Evolutionary conservation across 2,888 invertebrate genomes (phyloP).

Genomic region (Pyrocoelia pectoralis): DNA sequence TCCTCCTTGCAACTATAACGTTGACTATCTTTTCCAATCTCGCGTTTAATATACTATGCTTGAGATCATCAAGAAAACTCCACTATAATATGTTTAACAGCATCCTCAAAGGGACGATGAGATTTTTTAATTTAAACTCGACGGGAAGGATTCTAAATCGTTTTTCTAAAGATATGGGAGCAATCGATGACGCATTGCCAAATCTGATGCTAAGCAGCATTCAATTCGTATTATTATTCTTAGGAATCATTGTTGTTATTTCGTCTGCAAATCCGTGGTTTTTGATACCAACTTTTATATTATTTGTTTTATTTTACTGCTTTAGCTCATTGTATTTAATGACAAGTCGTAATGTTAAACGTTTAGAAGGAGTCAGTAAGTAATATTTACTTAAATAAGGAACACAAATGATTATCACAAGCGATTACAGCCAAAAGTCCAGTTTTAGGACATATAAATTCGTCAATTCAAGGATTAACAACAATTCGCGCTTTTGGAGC

Average conservation of each 20-base stretch:
- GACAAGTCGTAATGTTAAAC: no score
- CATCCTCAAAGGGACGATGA: conserved; percentile 81
- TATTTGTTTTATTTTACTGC: no score
- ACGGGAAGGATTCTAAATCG: conserved; percentile 84
- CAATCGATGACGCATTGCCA: conserved; percentile 71
- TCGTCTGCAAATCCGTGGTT: conserved; percentile 80
- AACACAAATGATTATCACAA: no score
- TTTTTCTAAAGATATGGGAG: conserved; percentile 89
- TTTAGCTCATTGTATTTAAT: no score
- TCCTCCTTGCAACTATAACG: conserved; percentile 63
- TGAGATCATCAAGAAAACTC: conserved; percentile 78
- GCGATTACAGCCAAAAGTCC: conserved; percentile 65
- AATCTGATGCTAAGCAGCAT: conserved; percentile 68
- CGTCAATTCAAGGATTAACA: no score
- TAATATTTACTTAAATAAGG: no score
- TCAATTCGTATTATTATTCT: conserved; percentile 79
- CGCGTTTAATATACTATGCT: conserved; percentile 72
- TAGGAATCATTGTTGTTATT: conserved; percentile 84
- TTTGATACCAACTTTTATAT: conserved; percentile 72
- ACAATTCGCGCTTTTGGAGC: no score
- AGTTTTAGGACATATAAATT: no score
- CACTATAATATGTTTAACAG: conserved; percentile 87
- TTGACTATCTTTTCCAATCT: conserved; percentile 65
- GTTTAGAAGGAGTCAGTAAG: no score
- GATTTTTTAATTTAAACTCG: conserved; percentile 89